These are phyloP conservation scores for Albula glossodonta DNA, from an alignment of 2,113 vertebrate species.

Conservation along the genomic window DNA sequence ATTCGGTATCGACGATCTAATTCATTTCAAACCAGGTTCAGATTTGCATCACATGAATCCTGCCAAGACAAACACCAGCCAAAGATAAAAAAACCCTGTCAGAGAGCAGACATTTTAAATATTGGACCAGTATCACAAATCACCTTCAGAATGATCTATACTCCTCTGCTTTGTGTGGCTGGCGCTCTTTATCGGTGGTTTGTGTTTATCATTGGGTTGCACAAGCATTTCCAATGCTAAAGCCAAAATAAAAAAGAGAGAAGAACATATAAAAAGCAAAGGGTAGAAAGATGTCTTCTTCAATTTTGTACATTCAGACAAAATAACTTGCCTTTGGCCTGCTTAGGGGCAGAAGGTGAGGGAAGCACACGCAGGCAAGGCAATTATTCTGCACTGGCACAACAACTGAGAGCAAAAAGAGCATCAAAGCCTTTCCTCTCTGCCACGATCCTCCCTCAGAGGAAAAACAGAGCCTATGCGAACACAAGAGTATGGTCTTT, in stretches of 20 bases:
- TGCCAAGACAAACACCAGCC: background rate
- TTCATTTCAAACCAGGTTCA: background rate
- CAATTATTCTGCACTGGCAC: constrained; percentile 75
- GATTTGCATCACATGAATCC: background rate
- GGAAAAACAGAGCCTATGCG: constrained; percentile 63
- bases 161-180: background rate
- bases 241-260: constrained; percentile 45
- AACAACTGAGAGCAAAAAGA: constrained; percentile 76
- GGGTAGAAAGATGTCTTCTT: constrained; percentile 66
- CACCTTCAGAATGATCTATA: background rate
- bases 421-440: constrained; percentile 73
- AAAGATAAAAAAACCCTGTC: background rate
- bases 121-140: background rate
- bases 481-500: constrained; percentile 59
- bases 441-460: constrained; percentile 64
- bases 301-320: constrained; percentile 72
- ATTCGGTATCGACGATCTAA: background rate
- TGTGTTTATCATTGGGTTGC: constrained; percentile 14
- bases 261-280: constrained; percentile 56
- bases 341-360: constrained; percentile 76
- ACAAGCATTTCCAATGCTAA: constrained; percentile 40
- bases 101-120: background rate
- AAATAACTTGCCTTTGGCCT: constrained; percentile 74
- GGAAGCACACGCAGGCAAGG: constrained; percentile 67
- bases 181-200: constrained; percentile 22